Percentiles rank a stretch among this genome's conserved stretches.
Evolutionary conservation across 2,888 invertebrate genomes (phyloP).

Genomic region (Ariolimax columbianus): DNA sequence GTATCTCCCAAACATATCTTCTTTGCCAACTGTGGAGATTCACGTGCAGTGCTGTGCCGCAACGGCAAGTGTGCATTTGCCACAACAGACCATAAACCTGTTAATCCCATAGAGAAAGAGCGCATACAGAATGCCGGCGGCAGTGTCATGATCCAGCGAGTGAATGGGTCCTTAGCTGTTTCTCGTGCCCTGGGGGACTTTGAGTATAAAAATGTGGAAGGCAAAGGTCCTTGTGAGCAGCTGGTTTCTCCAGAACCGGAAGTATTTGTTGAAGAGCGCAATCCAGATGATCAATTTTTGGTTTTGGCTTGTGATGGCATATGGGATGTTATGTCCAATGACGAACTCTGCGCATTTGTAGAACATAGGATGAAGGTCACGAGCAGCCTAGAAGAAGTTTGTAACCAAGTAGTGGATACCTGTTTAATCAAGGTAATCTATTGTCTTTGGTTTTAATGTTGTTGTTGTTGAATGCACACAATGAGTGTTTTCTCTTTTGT

Average conservation of each 20-base stretch:
- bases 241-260: constrained; percentile 99
- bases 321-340: constrained; percentile 98
- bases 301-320: constrained; percentile 98
- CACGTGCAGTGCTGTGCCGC: constrained; percentile 93
- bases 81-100: constrained; percentile 95
- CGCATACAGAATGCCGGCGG: constrained; percentile 97
- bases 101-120: constrained; percentile 87
- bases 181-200: constrained; percentile 96
- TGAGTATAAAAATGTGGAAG: constrained; percentile 80
- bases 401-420: constrained; percentile 97
- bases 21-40: constrained; percentile 81
- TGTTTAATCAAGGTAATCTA: constrained; percentile 97
- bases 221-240: constrained; percentile 93
- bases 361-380: constrained; percentile 92
- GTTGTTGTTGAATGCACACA: too few relatives aligned
- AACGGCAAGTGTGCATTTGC: constrained; percentile 88
- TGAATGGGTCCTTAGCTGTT: constrained; percentile 97
- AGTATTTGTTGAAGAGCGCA: constrained; percentile 82
- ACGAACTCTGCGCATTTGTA: constrained; percentile 95
- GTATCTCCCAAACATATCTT: constrained; percentile 88
- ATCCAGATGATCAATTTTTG: constrained; percentile 90
- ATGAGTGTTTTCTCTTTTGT: too few relatives aligned
- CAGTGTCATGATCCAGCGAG: constrained; percentile 95
- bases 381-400: constrained; percentile 91
- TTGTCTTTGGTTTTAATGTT: too few relatives aligned